Evolutionary conservation across 2,113 vertebrate genomes (phyloP), one percentile per base, ranked within the genome.

Genomic region (Mormoops blainvillei): DNA sequence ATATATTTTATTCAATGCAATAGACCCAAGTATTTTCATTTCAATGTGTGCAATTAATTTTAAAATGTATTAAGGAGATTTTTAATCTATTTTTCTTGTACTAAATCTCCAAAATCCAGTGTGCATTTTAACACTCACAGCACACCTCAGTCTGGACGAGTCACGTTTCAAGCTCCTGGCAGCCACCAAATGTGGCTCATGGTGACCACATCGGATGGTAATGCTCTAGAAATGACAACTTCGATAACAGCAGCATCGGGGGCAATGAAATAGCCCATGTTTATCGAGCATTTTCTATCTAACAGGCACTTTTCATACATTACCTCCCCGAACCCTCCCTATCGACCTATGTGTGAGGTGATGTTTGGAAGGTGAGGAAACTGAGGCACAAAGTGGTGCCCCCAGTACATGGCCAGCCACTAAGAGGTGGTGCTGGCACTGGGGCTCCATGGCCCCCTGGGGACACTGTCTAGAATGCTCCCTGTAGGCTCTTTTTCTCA

Each of bases 371-470:
- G 20, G 45, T 45, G 22, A 11, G 45, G 54, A 77, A 74, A 71
- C 48, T 20, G 43, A 22, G 61, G 28, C 61, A 31, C 61, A 12
- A 31, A 12, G 11, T 31, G 61, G 61, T 5, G 3, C 15, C 36
- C 28, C 19, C 4, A 0, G 4, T 0, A 4, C 31, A 22, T 20
- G 22, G 22, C n/a, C 8, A 1, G 19, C 6, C 4, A 6, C 16
- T 3, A 26, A 41, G 16, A 0, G n/a, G 9, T 0, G 5, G 2
- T 19, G 4, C 76, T 4, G 36, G 54, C 4, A 31, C 56, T 14
- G 54, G 43, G n/a, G n/a, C 52, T 45, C 54, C 7, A 2, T 14
- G 33, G 26, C 22, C 8, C 19, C 52, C 74, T 0, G 0, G 7
- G 41, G 7, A 68, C 24, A 61, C 4, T 13, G 20, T 68, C 67